Evolutionary conservation across 2,113 vertebrate species (phyloP).

Genomic region (Eclectus roratus): DNA sequence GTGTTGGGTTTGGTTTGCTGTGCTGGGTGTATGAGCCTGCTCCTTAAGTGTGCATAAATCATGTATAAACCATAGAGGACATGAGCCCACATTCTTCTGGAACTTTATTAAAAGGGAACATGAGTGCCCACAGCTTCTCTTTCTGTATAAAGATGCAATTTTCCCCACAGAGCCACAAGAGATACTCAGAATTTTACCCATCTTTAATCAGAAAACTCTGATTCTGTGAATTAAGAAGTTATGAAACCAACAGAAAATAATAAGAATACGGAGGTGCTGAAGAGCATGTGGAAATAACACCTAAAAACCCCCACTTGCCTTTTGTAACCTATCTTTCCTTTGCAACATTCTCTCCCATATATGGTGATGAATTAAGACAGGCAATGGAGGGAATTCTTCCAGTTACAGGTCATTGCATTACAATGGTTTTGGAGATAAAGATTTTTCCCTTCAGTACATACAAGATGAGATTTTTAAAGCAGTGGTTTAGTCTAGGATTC

Average conservation of each 20-base stretch:
- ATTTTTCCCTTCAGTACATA: constrained; percentile 17
- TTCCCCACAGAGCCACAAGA: constrained; percentile 5
- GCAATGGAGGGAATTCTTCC: constrained; percentile 38
- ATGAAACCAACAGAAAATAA: constrained; percentile 60
- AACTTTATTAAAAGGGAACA: neutral
- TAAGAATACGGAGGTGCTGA: constrained; percentile 2
- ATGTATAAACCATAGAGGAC: neutral
- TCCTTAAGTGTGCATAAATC: neutral
- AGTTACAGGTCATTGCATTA: constrained; percentile 56
- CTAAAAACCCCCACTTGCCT: constrained; percentile 35
- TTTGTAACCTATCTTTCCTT: constrained; percentile 44
- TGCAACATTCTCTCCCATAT: constrained; percentile 44
- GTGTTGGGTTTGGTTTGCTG: neutral
- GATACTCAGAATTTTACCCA: constrained; percentile 36
- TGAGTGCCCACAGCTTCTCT: neutral
- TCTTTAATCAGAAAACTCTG: constrained; percentile 53
- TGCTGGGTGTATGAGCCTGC: neutral
- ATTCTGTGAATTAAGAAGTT: constrained; percentile 46
- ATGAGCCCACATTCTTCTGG: neutral
- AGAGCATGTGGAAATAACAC: constrained; percentile 18
- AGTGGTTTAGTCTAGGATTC: neutral
- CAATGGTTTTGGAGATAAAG: constrained; percentile 33
- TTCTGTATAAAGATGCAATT: neutral
- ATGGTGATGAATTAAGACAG: constrained; percentile 55
- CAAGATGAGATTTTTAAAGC: constrained; percentile 45